phyloP scores from a whole-genome alignment of 1,140 invertebrate species.

The Sarcophaga peregrina region DNA sequence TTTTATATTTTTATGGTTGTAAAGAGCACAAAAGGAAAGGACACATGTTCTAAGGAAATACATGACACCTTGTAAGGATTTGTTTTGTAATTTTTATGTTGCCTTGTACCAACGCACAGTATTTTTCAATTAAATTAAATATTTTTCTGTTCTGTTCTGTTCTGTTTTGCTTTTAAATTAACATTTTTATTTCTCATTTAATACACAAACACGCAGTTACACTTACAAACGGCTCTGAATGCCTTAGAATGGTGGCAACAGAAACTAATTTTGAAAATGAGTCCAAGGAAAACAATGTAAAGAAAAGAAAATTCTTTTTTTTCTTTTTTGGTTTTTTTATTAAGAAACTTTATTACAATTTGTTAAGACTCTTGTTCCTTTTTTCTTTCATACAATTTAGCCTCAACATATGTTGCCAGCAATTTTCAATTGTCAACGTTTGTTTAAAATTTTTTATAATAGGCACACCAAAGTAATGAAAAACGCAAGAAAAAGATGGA shows the following conservation, averaged over 20 bases:
- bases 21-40: background rate
- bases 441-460: background rate
- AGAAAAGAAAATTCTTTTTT: too few relatives aligned
- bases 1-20: background rate
- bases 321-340: background rate
- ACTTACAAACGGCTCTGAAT: background rate
- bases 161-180: background rate
- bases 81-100: background rate
- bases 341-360: slow-evolving; percentile 20
- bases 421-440: slow-evolving; percentile 14
- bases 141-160: too few relatives aligned
- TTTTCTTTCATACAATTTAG: background rate
- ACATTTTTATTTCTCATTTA: background rate
- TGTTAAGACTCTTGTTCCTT: background rate
- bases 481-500: too few relatives aligned
- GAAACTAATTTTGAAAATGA: background rate
- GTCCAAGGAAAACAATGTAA: too few relatives aligned
- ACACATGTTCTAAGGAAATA: background rate
- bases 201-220: background rate
- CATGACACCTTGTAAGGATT: background rate
- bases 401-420: slow-evolving; percentile 2
- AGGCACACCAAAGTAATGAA: too few relatives aligned
- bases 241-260: background rate
- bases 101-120: too few relatives aligned
- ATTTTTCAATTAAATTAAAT: slow-evolving; percentile 18